A percentile compares a stretch with the other conserved stretches of the same genome.
Evolutionary conservation across 2,113 vertebrate genomes (phyloP).

Genomic region (Burhinus oedicnemus): DNA sequence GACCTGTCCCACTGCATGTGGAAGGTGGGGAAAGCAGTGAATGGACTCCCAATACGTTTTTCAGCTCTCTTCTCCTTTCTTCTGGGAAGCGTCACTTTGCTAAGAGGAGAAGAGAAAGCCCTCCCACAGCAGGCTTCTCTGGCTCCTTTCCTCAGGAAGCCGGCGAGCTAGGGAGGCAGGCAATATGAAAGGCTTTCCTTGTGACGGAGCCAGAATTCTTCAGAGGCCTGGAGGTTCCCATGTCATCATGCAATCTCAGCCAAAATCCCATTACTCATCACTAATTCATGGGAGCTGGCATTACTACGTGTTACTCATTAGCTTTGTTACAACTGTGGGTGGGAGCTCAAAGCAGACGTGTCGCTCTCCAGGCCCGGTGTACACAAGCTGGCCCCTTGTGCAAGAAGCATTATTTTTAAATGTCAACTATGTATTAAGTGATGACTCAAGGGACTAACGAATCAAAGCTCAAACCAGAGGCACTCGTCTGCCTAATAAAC

Average conservation of each 20-base stretch:
- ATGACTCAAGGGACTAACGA: constrained; percentile 15
- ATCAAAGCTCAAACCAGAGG: background rate
- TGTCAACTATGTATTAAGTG: background rate
- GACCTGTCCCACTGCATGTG: background rate
- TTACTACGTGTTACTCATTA: background rate
- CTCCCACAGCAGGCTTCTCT: background rate
- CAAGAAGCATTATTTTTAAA: constrained; percentile 40
- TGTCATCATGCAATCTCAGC: background rate
- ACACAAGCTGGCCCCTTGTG: constrained; percentile 44
- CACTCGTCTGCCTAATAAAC: background rate
- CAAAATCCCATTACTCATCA: constrained; percentile 38
- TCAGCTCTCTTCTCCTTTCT: background rate
- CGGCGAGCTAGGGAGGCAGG: background rate
- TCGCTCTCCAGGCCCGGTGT: background rate
- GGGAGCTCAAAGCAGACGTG: background rate
- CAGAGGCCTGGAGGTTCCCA: constrained; percentile 14
- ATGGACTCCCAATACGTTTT: background rate
- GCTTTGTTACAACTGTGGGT: background rate
- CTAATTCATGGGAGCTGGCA: constrained; percentile 29
- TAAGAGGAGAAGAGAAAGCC: background rate
- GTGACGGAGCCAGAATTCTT: background rate
- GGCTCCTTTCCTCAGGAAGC: background rate
- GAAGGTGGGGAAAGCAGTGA: background rate
- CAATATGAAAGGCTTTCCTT: background rate
- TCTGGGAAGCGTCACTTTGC: background rate